Evolutionary conservation across 2,797 vertebrate genomes (phyloP), one percentile per base, ranked within the genome.

Genomic region (Buceros bicornis): DNA sequence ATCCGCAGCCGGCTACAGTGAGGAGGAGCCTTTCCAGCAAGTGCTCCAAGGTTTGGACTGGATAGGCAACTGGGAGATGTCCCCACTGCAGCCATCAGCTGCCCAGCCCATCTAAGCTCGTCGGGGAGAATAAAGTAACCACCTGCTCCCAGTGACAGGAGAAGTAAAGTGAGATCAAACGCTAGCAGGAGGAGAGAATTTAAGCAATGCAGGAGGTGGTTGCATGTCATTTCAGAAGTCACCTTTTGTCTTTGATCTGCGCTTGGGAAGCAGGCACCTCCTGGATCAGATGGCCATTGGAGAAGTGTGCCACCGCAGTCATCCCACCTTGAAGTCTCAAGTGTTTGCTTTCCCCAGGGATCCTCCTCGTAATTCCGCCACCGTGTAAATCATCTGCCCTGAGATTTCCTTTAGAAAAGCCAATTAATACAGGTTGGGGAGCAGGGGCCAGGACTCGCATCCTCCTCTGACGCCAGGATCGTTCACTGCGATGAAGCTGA

Each of bases 161-260:
- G 66, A 94, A 95, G 95, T 93, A 86, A 96, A 96, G 95, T 22
- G 93, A 97, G 97, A 95, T 93, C 85, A 80, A 74, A 97, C 69
- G 4, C 62, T 51, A 35, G 72, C 94, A 79, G 88, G 66, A 91
- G 91, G 73, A 95, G 98, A 95, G 97, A 95, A 97, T 98, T 97
- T 61, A 96, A 97, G 95, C 93, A 94, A 95, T 95, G 71, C 5
- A 13, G 95, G 70, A 91, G 93, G 89, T 93, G 89, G 95, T 82
- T 95, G 96, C 81, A 87, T 96, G 95, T 96, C 95, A 97, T 96
- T 97, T 97, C 96, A 95, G 80, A 90, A 98, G 97, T 96, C 95
- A 93, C 95, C 74, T 92, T 92, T 48, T 16, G 81, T 18, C 98
- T 98, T 98, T 98, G 98, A 98, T 98, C 97, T 97, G 82, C n/a